These are phyloP conservation scores for Anoncus sp. DNA, from an alignment of 2,888 invertebrate genomes.

Conservation along the genomic window DNA sequence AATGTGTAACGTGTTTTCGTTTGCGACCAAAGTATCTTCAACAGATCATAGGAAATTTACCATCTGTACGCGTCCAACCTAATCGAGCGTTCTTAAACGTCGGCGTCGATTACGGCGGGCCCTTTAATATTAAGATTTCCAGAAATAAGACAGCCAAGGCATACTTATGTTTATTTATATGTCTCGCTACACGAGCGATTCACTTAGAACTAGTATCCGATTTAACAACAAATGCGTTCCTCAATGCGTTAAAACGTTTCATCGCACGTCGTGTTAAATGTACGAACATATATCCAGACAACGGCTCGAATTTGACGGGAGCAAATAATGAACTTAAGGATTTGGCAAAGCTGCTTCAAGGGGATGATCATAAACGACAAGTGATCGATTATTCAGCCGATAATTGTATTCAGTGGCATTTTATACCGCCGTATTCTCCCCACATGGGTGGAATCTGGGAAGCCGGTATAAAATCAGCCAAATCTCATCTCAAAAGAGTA, in stretches of 20 bases:
- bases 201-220: conserved; percentile 61
- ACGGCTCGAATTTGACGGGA: conserved; percentile 63
- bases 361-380: background rate
- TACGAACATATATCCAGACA: conserved; percentile 53
- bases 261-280: conserved; percentile 56
- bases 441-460: conserved; percentile 70
- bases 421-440: conserved; percentile 57
- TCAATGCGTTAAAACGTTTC: conserved; percentile 58
- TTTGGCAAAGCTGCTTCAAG: conserved; percentile 43
- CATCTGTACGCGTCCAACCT: too few species aligned
- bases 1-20: too few species aligned
- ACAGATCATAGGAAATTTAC: too few species aligned
- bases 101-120: conserved; percentile 59
- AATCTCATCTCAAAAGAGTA: conserved; percentile 65
- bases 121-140: background rate
- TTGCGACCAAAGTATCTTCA: too few species aligned
- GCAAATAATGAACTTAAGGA: conserved; percentile 55
- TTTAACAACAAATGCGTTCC: conserved; percentile 52
- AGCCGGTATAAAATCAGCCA: conserved; percentile 68
- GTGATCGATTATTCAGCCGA: background rate
- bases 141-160: conserved; percentile 24
- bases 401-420: conserved; percentile 52
- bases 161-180: conserved; percentile 32
- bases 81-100: conserved; percentile 34
- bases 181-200: conserved; percentile 38